Conservation (phyloP, 2,888 invertebrate species). For the Mayetiola destructor region DNA sequence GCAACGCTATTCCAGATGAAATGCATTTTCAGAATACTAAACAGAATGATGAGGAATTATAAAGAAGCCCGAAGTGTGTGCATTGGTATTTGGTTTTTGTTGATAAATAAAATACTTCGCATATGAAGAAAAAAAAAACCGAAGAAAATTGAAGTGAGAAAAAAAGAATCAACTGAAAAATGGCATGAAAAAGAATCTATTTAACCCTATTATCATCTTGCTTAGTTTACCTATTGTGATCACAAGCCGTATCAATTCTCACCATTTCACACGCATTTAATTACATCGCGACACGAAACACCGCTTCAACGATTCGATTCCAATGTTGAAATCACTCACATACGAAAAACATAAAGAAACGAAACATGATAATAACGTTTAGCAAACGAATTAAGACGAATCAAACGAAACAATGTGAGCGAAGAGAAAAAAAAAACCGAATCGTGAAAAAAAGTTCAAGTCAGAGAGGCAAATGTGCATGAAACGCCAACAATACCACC, state of each 20-base stretch:
- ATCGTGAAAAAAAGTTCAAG: neutral
- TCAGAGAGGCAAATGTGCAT: neutral
- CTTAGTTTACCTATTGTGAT: slow-evolving; percentile 4
- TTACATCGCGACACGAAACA: neutral
- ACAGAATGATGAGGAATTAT: too few relatives aligned
- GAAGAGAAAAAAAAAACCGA: neutral
- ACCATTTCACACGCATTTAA: neutral
- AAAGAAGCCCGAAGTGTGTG: too few relatives aligned
- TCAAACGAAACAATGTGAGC: neutral
- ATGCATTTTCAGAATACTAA: too few relatives aligned
- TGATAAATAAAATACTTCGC: too few relatives aligned
- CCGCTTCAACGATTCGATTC: neutral
- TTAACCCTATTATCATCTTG: slow-evolving; percentile 9
- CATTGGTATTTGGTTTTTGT: too few relatives aligned
- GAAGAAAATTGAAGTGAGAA: too few relatives aligned
- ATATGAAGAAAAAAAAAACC: too few relatives aligned
- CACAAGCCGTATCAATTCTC: neutral
- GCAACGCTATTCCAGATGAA: too few relatives aligned
- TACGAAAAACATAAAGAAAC: neutral
- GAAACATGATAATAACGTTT: slow-evolving; percentile 7
- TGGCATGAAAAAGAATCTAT: neutral
- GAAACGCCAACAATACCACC: neutral
- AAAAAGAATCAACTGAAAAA: neutral
- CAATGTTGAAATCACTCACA: neutral
- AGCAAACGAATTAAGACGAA: neutral